phyloP scores from a whole-genome alignment of 1,140 invertebrate species.

The Pseudomyrmex sp. region DNA sequence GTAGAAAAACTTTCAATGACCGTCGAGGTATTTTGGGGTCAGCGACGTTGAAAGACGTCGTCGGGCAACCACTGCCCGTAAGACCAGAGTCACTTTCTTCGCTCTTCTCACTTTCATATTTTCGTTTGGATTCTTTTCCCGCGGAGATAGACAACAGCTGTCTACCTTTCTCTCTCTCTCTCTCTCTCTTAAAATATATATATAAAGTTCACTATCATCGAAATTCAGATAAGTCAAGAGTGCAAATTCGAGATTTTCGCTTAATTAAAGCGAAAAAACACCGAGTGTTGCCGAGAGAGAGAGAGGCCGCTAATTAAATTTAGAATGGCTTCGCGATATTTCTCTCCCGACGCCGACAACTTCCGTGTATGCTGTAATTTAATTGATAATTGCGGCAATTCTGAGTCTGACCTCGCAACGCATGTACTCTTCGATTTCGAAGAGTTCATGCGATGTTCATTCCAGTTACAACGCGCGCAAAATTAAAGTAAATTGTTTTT shows the following conservation, averaged over 20 bases:
- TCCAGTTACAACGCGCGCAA: background rate
- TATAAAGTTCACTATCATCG: background rate
- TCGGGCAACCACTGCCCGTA: conserved; percentile 73
- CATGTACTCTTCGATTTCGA: background rate
- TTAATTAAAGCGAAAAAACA: conserved; percentile 3
- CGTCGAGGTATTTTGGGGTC: conserved; percentile 68
- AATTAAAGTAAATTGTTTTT: too few species aligned
- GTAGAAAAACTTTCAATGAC: conserved; percentile 37
- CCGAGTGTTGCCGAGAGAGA: background rate
- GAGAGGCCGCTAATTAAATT: background rate
- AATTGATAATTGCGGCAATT: background rate
- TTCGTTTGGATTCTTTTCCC: conserved; percentile 68
- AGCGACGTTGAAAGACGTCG: conserved; percentile 63
- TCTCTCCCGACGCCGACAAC: background rate
- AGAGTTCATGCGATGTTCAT: too few species aligned
- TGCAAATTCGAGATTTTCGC: background rate
- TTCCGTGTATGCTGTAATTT: background rate
- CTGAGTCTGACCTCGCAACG: background rate
- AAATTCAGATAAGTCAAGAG: background rate
- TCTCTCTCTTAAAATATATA: conserved; percentile 23
- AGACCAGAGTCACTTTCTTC: conserved; percentile 79
- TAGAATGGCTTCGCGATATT: background rate
- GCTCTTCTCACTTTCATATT: conserved; percentile 78
- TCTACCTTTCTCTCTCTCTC: conserved; percentile 45
- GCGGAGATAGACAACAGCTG: conserved; percentile 44